Evolutionary conservation across 2,797 vertebrate genomes (phyloP).

Genomic region (Poeciliopsis gracilis): DNA sequence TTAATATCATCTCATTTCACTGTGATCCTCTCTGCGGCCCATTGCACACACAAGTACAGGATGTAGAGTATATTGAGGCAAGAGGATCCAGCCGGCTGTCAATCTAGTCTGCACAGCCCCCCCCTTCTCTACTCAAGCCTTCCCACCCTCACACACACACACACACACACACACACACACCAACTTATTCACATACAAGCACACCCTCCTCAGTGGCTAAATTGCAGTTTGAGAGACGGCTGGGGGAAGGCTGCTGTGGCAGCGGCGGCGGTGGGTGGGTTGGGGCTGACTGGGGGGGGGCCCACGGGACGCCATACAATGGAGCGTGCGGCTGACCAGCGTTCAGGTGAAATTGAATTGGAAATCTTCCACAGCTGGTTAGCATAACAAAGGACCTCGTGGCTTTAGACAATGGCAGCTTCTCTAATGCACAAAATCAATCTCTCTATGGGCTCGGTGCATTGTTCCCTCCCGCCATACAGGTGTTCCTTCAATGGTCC

Average conservation of each 20-base stretch:
- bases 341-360: constrained; percentile 99
- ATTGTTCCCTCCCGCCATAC: constrained; percentile 87
- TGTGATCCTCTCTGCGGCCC: constrained; percentile 74
- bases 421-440: constrained; percentile 90
- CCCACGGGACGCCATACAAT: constrained; percentile 92
- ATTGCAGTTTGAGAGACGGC: constrained; percentile 97
- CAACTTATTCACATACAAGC: constrained; percentile 40
- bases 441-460: constrained; percentile 85
- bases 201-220: constrained; percentile 85
- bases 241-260: constrained; percentile 76
- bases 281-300: constrained; percentile 62
- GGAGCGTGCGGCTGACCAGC: constrained; percentile 93
- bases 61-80: constrained; percentile 77
- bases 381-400: constrained; percentile 97
- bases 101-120: constrained; percentile 73
- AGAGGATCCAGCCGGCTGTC: constrained; percentile 87
- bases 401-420: constrained; percentile 94
- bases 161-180: background rate
- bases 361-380: constrained; percentile 97
- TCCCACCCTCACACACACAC: constrained; percentile 6
- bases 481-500: constrained; percentile 90
- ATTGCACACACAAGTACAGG: constrained; percentile 76
- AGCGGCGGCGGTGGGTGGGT: constrained; percentile 45
- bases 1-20: constrained; percentile 83
- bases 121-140: background rate